These are phyloP conservation scores for Drosophila tropicalis DNA, from an alignment of 1,140 invertebrate genomes.

Conservation along the genomic window DNA sequence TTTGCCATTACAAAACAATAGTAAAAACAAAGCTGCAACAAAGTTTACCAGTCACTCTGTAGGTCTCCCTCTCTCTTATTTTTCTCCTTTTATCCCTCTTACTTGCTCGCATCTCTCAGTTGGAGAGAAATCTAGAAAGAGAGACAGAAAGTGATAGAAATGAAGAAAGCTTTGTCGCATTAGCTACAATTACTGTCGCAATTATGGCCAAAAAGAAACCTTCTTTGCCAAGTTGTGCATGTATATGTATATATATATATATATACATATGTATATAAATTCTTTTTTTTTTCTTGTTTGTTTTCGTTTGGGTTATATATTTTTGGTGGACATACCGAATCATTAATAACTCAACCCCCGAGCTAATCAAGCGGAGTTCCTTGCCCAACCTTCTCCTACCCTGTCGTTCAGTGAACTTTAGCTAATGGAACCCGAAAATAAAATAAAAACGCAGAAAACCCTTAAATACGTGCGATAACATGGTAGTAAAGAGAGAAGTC, in stretches of 20 bases:
- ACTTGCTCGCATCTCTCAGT: too few relatives aligned
- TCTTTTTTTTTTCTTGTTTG: slow-evolving; percentile 44
- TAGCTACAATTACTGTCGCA: slow-evolving; percentile 83
- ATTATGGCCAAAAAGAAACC: slow-evolving; percentile 73
- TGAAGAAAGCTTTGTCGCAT: slow-evolving; percentile 73
- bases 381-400: background rate
- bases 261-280: slow-evolving; percentile 6
- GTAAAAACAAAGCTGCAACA: slow-evolving; percentile 80
- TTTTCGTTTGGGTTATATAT: background rate
- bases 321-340: slow-evolving; percentile 20
- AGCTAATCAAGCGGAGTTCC: slow-evolving; percentile 10
- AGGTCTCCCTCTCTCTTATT: too few relatives aligned
- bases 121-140: background rate
- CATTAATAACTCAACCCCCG: slow-evolving; percentile 9
- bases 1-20: slow-evolving; percentile 81
- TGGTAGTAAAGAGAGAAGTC: slow-evolving; percentile 5
- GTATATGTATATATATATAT: too few relatives aligned
- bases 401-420: slow-evolving; percentile 7
- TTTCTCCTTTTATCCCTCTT: too few relatives aligned
- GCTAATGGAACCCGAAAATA: slow-evolving; percentile 9
- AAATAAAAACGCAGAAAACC: slow-evolving; percentile 9
- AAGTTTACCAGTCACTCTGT: slow-evolving; percentile 45
- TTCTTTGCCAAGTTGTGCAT: slow-evolving; percentile 40
- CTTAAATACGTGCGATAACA: slow-evolving; percentile 14
- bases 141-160: slow-evolving; percentile 16